Evolutionary conservation across 2,113 vertebrate genomes (phyloP), one percentile per base, ranked within the genome.

Genomic region (Fulica atra): DNA sequence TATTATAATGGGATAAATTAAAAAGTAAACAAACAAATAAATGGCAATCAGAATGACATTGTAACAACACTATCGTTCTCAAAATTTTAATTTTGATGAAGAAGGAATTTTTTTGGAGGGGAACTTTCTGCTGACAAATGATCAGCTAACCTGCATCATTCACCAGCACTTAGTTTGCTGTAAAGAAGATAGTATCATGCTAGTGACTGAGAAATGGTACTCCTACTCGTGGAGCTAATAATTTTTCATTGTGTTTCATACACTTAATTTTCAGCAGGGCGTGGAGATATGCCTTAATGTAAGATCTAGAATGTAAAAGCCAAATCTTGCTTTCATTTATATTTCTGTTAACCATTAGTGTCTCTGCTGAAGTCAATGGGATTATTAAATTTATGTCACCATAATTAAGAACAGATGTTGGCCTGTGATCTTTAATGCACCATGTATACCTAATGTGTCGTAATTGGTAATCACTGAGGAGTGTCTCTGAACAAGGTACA

Each of bases 381-480:
- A 46, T 89, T 84, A 91, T 83, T 92, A 86, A 70, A 92, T 95
- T 77, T 38, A 64, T 63, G 12, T 33, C 46, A 35, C 42, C 73
- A 11, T 86, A 86, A 94, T 92, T 92, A 92, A 86, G 76, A 86
- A 63, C 72, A 93, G 79, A 69, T 83, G 71, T 64, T 93, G 69
- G 38, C 59, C 60, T 68, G n/a, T 64, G 68, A 74, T 81, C 68
- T 65, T 69, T 93, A 83, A 42, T 63, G 60, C 65, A 63, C 60
- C 51, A 4, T 38, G 21, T 93, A 82, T 38, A 61, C 56, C 60
- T 68, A 73, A 42, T 35, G 40, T 64, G 24, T 64, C 0, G 0
- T 78, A 92, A 86, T 7, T 76, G 38, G 35, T 70, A 78, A 29
- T 54, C 82, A 50, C 51, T 60, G 53, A 89, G 78, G 65, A 94